phyloP scores from a whole-genome alignment of 1,140 invertebrate species.

The Drosophila trapezifrons region DNA sequence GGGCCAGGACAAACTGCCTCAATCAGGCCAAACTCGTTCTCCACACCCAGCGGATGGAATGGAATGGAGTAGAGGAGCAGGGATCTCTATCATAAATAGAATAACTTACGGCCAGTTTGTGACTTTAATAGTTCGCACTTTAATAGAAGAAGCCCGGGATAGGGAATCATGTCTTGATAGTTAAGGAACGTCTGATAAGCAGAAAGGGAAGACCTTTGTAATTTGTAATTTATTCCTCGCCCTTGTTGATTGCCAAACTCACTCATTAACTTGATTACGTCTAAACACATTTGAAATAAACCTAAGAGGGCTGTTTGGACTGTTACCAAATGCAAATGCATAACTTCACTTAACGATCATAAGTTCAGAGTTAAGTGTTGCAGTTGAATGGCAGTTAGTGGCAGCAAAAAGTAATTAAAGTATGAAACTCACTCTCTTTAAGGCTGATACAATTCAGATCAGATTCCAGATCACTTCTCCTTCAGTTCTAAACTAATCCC shows the following conservation, averaged over 20 bases:
- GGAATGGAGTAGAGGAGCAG: background rate
- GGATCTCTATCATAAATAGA: conserved; percentile 25
- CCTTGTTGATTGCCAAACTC: background rate
- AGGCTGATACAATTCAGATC: background rate
- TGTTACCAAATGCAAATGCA: background rate
- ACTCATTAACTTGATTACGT: conserved; percentile 1
- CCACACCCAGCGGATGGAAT: conserved; percentile 45
- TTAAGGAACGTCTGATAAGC: background rate
- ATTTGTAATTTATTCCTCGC: background rate
- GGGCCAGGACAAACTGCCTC: conserved; percentile 24
- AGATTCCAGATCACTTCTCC: background rate
- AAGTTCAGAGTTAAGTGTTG: background rate
- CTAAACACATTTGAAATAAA: background rate
- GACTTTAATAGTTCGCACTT: conserved; percentile 37
- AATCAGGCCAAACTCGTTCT: conserved; percentile 61
- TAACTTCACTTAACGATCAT: background rate
- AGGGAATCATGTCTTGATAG: conserved; percentile 6
- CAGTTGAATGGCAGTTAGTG: too few relatives aligned
- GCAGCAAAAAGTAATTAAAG: background rate
- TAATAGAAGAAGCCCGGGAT: background rate
- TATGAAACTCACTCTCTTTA: background rate
- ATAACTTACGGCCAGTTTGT: conserved; percentile 23
- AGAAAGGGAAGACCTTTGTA: background rate
- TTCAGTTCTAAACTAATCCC: background rate
- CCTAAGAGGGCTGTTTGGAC: background rate